These are phyloP conservation scores for Hedychridium roseum DNA, from an alignment of 2,888 invertebrate species.

Conservation along the genomic window DNA sequence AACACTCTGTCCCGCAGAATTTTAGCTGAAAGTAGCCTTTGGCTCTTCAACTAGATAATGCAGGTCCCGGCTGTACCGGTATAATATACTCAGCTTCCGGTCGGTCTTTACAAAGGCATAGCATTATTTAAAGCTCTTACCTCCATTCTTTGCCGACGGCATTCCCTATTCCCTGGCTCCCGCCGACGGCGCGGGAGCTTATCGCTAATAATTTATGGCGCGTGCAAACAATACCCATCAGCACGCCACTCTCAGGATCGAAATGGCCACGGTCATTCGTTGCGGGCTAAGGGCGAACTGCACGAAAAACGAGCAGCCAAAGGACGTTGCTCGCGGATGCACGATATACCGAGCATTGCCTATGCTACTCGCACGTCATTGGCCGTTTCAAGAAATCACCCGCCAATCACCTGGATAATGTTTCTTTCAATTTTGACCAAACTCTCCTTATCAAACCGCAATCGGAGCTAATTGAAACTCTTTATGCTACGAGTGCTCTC, in stretches of 20 bases:
- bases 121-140: conserved; percentile 55
- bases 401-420: too few relatives aligned
- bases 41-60: conserved; percentile 49
- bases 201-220: conserved; percentile 53
- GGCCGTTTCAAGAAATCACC: too few relatives aligned
- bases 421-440: too few relatives aligned
- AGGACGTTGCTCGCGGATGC: too few relatives aligned
- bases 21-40: conserved; percentile 44
- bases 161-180: conserved; percentile 43
- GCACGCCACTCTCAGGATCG: conserved; percentile 29
- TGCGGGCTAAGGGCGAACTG: too few relatives aligned
- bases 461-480: too few relatives aligned
- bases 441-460: too few relatives aligned
- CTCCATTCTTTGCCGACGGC: conserved; percentile 48
- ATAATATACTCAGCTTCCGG: conserved; percentile 40
- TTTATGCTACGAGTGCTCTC: too few relatives aligned
- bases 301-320: too few relatives aligned
- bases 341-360: too few relatives aligned
- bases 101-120: conserved; percentile 46
- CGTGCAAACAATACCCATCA: conserved; percentile 48
- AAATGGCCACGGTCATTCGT: background rate
- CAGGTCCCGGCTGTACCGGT: conserved; percentile 40
- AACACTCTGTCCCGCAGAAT: conserved; percentile 23
- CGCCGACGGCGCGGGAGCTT: conserved; percentile 42
- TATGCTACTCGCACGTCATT: too few relatives aligned